Evolutionary conservation across 2,888 invertebrate genomes (phyloP).

Genomic region (Sinotaia quadrata): DNA sequence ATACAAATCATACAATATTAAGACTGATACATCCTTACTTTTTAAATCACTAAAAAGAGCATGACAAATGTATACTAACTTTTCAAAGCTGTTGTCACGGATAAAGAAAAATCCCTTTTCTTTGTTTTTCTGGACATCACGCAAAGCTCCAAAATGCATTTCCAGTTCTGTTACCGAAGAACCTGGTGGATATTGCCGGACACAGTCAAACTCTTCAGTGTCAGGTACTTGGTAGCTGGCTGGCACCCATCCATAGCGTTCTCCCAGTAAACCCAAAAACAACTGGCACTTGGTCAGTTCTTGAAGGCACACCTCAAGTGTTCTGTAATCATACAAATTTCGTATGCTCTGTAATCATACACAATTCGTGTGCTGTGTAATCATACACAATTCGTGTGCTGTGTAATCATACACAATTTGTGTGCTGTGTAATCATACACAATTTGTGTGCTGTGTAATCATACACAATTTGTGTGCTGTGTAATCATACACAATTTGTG

Average conservation of each 20-base stretch:
- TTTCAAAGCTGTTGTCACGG: conserved; percentile 63
- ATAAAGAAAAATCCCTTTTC: conserved; percentile 71
- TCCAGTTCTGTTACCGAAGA: conserved; percentile 73
- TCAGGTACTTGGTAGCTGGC: conserved; percentile 62
- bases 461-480: too few species aligned
- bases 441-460: too few species aligned
- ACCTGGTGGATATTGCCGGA: conserved; percentile 64
- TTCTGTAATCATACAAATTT: too few species aligned
- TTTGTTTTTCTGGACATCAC: conserved; percentile 44
- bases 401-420: too few species aligned
- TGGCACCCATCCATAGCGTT: conserved; percentile 72
- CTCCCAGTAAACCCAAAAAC: conserved; percentile 73
- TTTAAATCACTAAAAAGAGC: neutral
- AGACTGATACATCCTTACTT: too few species aligned
- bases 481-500: too few species aligned
- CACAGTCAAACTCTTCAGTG: conserved; percentile 69
- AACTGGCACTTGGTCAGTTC: conserved; percentile 71
- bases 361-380: too few species aligned
- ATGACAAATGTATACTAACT: conserved; percentile 37
- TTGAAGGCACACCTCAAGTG: conserved; percentile 71
- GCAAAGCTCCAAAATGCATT: conserved; percentile 68
- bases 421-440: too few species aligned
- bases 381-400: too few species aligned
- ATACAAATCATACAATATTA: too few species aligned
- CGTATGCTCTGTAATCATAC: too few species aligned